Percentiles rank a stretch among this genome's conserved stretches.
phyloP scores from a whole-genome alignment of 2,113 vertebrate species.

The Neogale vison region DNA sequence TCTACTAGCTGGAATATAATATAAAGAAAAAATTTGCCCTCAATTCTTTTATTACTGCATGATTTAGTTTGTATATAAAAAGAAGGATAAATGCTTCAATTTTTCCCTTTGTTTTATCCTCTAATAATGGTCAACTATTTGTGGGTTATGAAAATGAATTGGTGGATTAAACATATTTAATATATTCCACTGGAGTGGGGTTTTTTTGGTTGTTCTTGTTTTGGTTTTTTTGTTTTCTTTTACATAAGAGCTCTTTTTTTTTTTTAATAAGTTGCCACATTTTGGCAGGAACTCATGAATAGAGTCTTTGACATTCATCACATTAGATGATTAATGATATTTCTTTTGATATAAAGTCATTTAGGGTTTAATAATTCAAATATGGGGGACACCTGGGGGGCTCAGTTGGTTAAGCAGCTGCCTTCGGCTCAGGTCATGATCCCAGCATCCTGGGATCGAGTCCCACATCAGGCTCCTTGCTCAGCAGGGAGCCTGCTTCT shows the following conservation, averaged over 20 bases:
- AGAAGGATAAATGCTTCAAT: neutral
- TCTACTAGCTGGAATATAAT: neutral
- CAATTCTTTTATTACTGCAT: neutral
- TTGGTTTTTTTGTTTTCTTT: neutral
- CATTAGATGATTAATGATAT: neutral
- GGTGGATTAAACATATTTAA: neutral
- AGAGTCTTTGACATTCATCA: neutral
- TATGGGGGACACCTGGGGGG: neutral
- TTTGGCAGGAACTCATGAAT: neutral
- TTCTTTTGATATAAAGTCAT: constrained; percentile 1
- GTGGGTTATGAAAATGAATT: neutral
- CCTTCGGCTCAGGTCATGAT: too few relatives aligned
- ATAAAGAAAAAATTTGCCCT: neutral
- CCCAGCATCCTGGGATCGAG: too few relatives aligned
- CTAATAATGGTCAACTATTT: neutral
- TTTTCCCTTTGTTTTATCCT: neutral
- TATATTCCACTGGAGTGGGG: neutral
- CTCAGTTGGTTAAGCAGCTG: too few relatives aligned
- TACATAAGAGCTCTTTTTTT: neutral
- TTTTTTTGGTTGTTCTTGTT: neutral
- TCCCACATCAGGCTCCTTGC: too few relatives aligned
- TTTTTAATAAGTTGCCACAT: neutral
- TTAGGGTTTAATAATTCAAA: neutral
- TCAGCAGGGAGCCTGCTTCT: too few relatives aligned
- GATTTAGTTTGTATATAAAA: neutral